A percentile compares a stretch with the other conserved stretches of the same genome.
Evolutionary conservation across 2,888 invertebrate species (phyloP).

Genomic region (Artemia sp.): DNA sequence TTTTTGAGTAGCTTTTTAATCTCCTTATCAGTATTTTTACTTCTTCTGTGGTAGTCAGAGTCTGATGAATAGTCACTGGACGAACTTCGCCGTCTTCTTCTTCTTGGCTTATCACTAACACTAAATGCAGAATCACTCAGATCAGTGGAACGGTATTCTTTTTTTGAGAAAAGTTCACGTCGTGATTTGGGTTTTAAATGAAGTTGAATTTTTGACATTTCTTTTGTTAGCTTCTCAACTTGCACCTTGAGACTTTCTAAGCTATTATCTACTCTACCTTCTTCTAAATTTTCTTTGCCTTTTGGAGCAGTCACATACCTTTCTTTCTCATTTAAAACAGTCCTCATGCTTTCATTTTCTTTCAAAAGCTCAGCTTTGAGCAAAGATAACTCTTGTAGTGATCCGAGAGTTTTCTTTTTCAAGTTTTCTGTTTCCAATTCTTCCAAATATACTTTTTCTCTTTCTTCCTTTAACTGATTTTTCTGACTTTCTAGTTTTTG

Average conservation of each 20-base stretch:
- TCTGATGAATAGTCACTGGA: constrained; percentile 5
- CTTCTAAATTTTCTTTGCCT: background rate
- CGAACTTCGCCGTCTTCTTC: background rate
- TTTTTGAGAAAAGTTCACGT: background rate
- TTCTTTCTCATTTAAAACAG: constrained; percentile 2
- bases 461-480: background rate
- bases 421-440: background rate
- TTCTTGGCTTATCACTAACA: background rate
- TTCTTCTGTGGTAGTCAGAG: background rate
- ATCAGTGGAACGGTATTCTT: constrained; percentile 5
- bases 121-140: constrained; percentile 4
- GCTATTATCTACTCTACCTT: background rate
- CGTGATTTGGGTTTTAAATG: constrained; percentile 4
- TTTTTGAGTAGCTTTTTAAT: background rate
- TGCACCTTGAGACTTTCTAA: background rate
- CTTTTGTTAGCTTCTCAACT: background rate
- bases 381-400: background rate
- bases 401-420: background rate
- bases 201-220: constrained; percentile 5
- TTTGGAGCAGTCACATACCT: background rate
- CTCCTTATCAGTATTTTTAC: background rate
- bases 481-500: background rate
- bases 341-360: constrained; percentile 6
- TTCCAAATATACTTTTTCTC: background rate
- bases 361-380: background rate